Percentiles rank a stretch among this genome's conserved stretches.
These are phyloP conservation scores for Tolypeutes matacus DNA, from an alignment of 2,797 vertebrate species.

Conservation along the genomic window DNA sequence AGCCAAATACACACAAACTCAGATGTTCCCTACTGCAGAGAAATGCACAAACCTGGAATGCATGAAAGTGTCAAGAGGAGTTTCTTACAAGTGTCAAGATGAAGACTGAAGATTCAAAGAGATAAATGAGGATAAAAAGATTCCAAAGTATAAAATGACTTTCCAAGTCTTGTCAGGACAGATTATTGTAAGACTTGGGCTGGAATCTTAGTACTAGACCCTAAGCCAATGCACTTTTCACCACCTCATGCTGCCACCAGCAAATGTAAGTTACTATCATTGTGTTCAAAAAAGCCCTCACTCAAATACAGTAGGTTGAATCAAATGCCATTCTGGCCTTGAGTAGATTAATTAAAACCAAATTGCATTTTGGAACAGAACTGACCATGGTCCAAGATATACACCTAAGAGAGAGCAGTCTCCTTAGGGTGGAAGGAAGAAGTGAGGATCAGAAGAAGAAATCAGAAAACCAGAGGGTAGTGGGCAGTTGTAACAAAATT, in stretches of 20 bases:
- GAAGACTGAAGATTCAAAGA: background rate
- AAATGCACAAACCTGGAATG: background rate
- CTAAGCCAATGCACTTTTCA: background rate
- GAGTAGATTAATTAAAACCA: background rate
- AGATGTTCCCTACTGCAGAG: background rate
- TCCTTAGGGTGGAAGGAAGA: background rate
- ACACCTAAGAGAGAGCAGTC: background rate
- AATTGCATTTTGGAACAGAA: background rate
- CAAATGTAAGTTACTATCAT: background rate
- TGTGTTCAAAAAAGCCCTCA: background rate
- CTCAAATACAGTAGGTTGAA: background rate
- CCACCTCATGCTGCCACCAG: background rate
- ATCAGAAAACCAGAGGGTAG: background rate
- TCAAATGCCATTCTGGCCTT: background rate
- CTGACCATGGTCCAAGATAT: background rate
- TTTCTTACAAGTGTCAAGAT: background rate
- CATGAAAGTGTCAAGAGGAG: background rate
- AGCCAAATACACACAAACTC: background rate
- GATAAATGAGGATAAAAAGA: background rate
- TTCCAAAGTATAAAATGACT: background rate
- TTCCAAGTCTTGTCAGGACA: background rate
- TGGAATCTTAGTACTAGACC: background rate
- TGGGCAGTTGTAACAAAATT: background rate
- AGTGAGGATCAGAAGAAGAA: background rate
- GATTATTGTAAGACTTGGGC: background rate